Base-by-base conservation (phyloP, 2,888 invertebrate species). In the Lamproptera curius region DNA sequence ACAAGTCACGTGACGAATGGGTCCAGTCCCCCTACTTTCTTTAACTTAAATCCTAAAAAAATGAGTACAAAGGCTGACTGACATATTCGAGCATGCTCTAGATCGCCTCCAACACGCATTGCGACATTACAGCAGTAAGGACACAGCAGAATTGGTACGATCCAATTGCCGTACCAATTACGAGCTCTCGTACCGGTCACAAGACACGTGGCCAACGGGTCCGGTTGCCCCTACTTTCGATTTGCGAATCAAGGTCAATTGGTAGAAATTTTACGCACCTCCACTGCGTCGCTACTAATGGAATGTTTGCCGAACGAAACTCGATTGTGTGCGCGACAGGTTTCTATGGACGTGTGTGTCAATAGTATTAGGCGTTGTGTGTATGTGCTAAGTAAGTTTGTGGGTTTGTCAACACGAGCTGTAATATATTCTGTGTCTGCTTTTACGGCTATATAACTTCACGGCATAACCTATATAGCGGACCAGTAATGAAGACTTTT, bases 141-240 rank as follows among this genome's bases (percentile, higher is more conserved):
- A 6, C 20, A 9, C 28, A 2, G 9, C 28, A 28, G 2, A 28
- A 28, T 28, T 6, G 28, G 28, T 28, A 6, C 28, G 28, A 9
- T 10, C 9, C 31, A 9, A 28, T 8, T 10, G 9, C 9, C 6
- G 42, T 36, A 47, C 17, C 15, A 17, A 38, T 38, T 39, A 43
- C 15, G 23, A n/a, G 37, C 52, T 44, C 40, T 20, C 20, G 20
- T 20, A 36, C 35, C 51, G 33, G 47, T 48, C 41, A 47, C 15
- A 46, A 44, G 46, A 49, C 51, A 47, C 49, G 54, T 42, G 41
- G 15, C 23, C 49, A 36, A 36, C 42, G 57, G 51, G 73, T 74
- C 75, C 72, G 74, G 73, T 61, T 71, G 48, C 42, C 53, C 56
- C 73, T 70, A 78, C 80, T 80, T 80, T 80, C 80, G 67, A 75